These are phyloP conservation scores for Misgurnus mizolepis DNA, from an alignment of 2,113 vertebrate species.

Conservation along the genomic window DNA sequence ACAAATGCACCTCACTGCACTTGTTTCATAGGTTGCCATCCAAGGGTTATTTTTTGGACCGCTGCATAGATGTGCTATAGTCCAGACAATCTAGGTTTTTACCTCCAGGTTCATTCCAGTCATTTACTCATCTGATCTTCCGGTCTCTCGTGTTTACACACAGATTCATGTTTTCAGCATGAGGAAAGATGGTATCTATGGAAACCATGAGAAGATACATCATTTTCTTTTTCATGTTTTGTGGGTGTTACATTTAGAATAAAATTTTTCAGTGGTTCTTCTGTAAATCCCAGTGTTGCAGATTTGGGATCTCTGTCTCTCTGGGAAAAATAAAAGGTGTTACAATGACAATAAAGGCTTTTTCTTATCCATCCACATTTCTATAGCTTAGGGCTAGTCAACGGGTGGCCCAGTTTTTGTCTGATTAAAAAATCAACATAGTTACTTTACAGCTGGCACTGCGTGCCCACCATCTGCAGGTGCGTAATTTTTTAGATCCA, in stretches of 20 bases:
- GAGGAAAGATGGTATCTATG: not conserved
- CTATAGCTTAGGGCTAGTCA: too few relatives aligned
- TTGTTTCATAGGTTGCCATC: not conserved
- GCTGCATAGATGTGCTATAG: not conserved
- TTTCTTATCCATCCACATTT: too few relatives aligned
- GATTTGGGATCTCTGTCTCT: constrained; percentile 29
- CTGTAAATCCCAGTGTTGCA: too few relatives aligned
- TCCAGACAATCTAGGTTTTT: constrained; percentile 9
- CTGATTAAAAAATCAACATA: too few relatives aligned
- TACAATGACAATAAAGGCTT: too few relatives aligned
- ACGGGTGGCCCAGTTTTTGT: too few relatives aligned
- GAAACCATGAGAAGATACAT: not conserved
- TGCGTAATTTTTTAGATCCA: too few relatives aligned
- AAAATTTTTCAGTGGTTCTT: constrained; percentile 16
- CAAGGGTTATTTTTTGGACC: not conserved
- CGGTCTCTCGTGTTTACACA: too few relatives aligned
- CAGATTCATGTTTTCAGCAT: not conserved
- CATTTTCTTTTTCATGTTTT: not conserved
- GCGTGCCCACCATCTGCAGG: too few relatives aligned
- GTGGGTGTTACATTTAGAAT: not conserved
- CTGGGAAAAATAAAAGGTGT: too few relatives aligned
- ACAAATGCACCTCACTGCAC: not conserved
- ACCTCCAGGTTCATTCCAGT: not conserved
- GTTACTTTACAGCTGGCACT: too few relatives aligned
- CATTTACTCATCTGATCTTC: not conserved